phyloP scores from a whole-genome alignment of 2,113 vertebrate genomes.

The Crotalus horridus region DNA sequence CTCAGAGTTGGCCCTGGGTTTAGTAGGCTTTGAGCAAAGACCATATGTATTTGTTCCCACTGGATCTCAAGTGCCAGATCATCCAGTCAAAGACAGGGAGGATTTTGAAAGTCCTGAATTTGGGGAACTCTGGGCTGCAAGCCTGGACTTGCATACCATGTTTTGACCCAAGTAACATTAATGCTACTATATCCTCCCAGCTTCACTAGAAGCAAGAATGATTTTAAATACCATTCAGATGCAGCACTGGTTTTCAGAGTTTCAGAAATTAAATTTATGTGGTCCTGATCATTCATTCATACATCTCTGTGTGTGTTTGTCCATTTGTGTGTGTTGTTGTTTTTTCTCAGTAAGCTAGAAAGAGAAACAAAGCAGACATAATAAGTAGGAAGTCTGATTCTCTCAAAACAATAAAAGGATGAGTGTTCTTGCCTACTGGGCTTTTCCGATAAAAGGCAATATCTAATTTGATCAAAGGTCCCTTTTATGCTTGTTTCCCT shows the following conservation, averaged over 20 bases:
- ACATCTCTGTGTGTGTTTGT: neutral
- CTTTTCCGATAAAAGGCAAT: slow-evolving; percentile 30
- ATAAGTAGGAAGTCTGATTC: slow-evolving; percentile 25
- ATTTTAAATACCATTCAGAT: neutral
- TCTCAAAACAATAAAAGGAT: slow-evolving; percentile 6
- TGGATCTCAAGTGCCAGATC: neutral
- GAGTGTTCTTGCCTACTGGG: slow-evolving; percentile 5
- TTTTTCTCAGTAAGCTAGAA: slow-evolving; percentile 23
- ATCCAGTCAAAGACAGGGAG: neutral
- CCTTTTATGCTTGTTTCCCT: slow-evolving; percentile 13
- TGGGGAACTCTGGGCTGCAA: neutral
- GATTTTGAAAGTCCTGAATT: neutral
- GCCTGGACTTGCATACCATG: neutral
- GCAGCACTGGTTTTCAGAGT: neutral
- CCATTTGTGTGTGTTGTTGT: neutral
- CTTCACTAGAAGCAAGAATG: neutral
- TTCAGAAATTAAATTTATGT: slow-evolving; percentile 22
- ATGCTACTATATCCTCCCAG: neutral
- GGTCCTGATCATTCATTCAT: neutral
- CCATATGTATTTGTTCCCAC: neutral
- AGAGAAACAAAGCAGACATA: slow-evolving; percentile 7
- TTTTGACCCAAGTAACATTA: neutral
- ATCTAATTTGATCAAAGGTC: slow-evolving; percentile 19
- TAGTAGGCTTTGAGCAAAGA: neutral
- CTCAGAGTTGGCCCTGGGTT: neutral